Evolutionary conservation across 2,113 vertebrate genomes (phyloP), one percentile per base, ranked within the genome.

Genomic region (Tonatia bakeri): DNA sequence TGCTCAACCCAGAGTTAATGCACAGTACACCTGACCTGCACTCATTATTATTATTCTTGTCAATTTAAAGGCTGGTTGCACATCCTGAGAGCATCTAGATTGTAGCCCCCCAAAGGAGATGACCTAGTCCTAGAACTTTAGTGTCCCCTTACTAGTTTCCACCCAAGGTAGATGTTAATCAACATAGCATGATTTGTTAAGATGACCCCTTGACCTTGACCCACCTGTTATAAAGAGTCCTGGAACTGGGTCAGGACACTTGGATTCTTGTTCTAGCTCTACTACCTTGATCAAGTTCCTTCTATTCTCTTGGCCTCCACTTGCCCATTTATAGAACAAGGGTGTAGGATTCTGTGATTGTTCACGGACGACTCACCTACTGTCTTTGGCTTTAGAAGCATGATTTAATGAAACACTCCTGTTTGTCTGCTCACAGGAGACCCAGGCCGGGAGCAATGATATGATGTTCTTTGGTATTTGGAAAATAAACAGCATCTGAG

Each of bases 11-110:
- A 52, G 43, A 77, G 40, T 84, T 45, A 64, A 67, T 7, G 38
- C 40, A 12, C 17, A 5, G 38, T 3, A 24, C 0, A 0, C 0
- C 0, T 31, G 9, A n/a, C 14, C 16, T 50, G 3, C 24, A 65
- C 4, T 50, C 5, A 4, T 75, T 56, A 36, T 45, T 31, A 8
- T 54, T 33, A 22, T 43, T 67, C 28, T 67, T 61, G 43, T 38
- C 84, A 40, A 61, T 22, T 33, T 47, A 80, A 90, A 85, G 36
- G 24, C 64, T 90, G 45, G 3, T 19, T 69, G 3, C 7, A n/a
- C 33, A 45, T n/a, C 31, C 31, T 26, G 19, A 16, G 12, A 28
- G 22, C 31, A 36, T 54, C 45, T 45, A 67, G 31, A 72, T 3
- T 77, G 10, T 43, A 65, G 87, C 40, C 19, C 31, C 45, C 45